Conservation (phyloP, 2,888 invertebrate genomes). For the Lochmaea crataegi region DNA sequence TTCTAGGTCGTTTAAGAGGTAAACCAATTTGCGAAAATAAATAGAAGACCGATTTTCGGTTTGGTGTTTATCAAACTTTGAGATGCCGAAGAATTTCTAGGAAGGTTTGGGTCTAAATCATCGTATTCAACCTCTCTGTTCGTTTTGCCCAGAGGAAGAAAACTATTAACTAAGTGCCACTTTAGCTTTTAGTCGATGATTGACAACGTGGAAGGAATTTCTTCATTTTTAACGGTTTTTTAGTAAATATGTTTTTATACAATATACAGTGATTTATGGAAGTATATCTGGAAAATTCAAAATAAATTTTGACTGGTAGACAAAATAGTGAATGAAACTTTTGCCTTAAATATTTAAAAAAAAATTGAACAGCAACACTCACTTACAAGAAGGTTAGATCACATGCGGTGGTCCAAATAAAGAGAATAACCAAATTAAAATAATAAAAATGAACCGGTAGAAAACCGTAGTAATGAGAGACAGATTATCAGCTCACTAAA, state of each 20-base stretch:
- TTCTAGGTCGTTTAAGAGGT: conserved; percentile 1
- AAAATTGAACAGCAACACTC: too few relatives aligned
- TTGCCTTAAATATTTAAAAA: too few relatives aligned
- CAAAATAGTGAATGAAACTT: too few relatives aligned
- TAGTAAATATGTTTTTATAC: background rate
- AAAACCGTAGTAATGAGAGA: too few relatives aligned
- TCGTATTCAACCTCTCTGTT: background rate
- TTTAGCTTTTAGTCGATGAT: conserved; percentile 5
- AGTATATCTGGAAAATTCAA: too few relatives aligned
- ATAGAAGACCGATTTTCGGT: background rate
- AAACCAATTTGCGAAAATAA: conserved; percentile 15
- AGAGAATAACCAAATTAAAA: too few relatives aligned
- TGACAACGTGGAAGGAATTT: background rate
- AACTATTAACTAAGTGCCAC: conserved; percentile 14
- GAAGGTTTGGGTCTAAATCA: conserved; percentile 20
- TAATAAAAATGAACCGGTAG: too few relatives aligned
- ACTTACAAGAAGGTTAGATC: too few relatives aligned
- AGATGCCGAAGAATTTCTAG: conserved; percentile 22
- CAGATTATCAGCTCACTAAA: too few relatives aligned
- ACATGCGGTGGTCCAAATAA: too few relatives aligned
- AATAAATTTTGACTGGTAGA: too few relatives aligned
- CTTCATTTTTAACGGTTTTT: conserved; percentile 11
- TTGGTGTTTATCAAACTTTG: conserved; percentile 7
- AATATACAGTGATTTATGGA: background rate
- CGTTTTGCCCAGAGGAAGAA: conserved; percentile 12